These are phyloP conservation scores for Nineta flava DNA, from an alignment of 2,888 invertebrate species.

Conservation along the genomic window DNA sequence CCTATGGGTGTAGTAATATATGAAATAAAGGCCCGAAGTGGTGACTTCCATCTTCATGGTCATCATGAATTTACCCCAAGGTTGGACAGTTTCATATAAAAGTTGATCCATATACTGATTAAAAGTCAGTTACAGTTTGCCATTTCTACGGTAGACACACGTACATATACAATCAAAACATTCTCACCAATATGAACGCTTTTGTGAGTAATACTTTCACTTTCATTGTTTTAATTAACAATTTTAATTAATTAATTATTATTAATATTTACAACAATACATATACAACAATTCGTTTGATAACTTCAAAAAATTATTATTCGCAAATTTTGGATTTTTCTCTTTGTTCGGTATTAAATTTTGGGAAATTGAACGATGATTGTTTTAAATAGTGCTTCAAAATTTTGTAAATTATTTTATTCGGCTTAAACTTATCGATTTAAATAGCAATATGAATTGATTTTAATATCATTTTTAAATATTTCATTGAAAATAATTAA, in stretches of 20 bases:
- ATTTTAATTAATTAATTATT: too few relatives aligned
- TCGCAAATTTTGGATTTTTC: too few relatives aligned
- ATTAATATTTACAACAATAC: too few relatives aligned
- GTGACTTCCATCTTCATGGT: neutral
- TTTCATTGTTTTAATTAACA: neutral
- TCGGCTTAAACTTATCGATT: too few relatives aligned
- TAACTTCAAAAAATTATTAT: too few relatives aligned
- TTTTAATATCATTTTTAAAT: neutral
- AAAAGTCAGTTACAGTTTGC: constrained; percentile 28
- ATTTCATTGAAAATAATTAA: neutral
- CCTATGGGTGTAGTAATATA: too few relatives aligned
- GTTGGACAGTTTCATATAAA: constrained; percentile 25
- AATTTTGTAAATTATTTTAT: too few relatives aligned
- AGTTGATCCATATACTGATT: constrained; percentile 19
- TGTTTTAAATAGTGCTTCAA: too few relatives aligned
- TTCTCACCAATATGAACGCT: neutral
- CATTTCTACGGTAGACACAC: constrained; percentile 20
- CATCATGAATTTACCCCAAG: constrained; percentile 23
- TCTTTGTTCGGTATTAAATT: too few relatives aligned
- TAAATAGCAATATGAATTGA: too few relatives aligned
- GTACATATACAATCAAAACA: neutral
- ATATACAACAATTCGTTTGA: too few relatives aligned
- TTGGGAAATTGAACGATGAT: too few relatives aligned
- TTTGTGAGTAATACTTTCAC: constrained; percentile 5
- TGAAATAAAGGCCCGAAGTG: neutral